Conservation (phyloP, 2,113 vertebrate species). For the Uropsilus gracilis region DNA sequence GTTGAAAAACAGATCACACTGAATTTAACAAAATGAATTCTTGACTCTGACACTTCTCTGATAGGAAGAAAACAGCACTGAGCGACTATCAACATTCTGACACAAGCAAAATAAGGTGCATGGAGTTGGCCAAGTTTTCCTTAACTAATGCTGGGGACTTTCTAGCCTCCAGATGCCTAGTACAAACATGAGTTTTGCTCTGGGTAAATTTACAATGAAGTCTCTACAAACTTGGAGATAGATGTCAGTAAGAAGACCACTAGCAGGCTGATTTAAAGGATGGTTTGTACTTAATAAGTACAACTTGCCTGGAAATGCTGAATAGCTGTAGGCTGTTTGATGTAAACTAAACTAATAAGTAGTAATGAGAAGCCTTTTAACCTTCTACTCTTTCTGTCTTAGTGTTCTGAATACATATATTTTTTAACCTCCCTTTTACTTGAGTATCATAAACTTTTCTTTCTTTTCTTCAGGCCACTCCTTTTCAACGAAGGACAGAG, state of each 20-base stretch:
- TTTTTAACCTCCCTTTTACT: neutral
- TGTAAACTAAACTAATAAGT: slow-evolving; percentile 24
- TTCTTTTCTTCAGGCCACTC: neutral
- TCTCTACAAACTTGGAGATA: neutral
- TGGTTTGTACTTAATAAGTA: neutral
- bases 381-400: neutral
- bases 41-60: slow-evolving; percentile 16
- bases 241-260: neutral
- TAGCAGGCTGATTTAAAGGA: neutral
- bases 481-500: neutral
- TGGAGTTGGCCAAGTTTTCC: neutral
- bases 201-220: neutral
- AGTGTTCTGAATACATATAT: neutral
- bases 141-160: neutral
- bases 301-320: slow-evolving; percentile 18
- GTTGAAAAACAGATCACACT: slow-evolving; percentile 42
- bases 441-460: neutral
- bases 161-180: neutral
- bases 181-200: slow-evolving; percentile 1
- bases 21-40: slow-evolving; percentile 35
- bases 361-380: neutral
- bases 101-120: neutral
- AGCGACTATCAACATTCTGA: slow-evolving; percentile 43
- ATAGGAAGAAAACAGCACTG: neutral
- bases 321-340: neutral